Conservation (phyloP, 2,888 invertebrate species). For the Drosophila subsilvestris region DNA sequence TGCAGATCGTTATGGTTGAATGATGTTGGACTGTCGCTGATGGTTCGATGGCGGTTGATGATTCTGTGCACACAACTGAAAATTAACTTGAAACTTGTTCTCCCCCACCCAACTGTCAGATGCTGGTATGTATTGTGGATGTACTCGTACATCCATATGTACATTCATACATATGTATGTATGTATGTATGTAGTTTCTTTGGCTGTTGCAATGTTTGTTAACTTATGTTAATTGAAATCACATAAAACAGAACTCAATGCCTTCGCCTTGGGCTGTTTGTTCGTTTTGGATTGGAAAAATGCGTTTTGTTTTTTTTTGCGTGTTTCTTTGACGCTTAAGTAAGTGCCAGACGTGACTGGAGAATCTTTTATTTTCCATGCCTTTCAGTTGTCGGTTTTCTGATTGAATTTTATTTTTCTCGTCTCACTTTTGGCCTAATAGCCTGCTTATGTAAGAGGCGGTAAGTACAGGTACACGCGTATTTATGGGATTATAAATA, state of each 20-base stretch:
- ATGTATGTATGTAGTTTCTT: no score
- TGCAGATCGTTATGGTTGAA: neutral
- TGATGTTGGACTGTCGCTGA: conserved; percentile 1
- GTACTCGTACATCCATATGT: no score
- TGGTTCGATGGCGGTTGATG: conserved; percentile 4
- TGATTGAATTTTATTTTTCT: neutral
- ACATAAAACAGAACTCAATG: conserved; percentile 38
- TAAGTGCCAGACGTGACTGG: conserved; percentile 21
- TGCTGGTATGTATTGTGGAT: neutral
- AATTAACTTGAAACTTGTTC: conserved; percentile 48
- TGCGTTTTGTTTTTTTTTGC: conserved; percentile 21
- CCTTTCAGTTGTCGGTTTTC: conserved; percentile 11
- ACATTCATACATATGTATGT: no score
- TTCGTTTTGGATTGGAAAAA: conserved; percentile 23
- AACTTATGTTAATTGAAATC: conserved; percentile 39
- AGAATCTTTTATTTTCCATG: conserved; percentile 25
- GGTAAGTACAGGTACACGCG: neutral
- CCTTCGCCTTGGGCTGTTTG: conserved; percentile 28
- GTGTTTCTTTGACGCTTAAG: conserved; percentile 1
- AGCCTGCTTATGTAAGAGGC: conserved; percentile 35
- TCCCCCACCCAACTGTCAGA: neutral
- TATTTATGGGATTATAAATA: conserved; percentile 23
- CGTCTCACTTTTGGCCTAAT: conserved; percentile 3
- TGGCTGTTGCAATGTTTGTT: conserved; percentile 20
- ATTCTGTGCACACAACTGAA: conserved; percentile 28